Evolutionary conservation across 2,888 invertebrate genomes (phyloP).

Genomic region (Teleiodes luculella): DNA sequence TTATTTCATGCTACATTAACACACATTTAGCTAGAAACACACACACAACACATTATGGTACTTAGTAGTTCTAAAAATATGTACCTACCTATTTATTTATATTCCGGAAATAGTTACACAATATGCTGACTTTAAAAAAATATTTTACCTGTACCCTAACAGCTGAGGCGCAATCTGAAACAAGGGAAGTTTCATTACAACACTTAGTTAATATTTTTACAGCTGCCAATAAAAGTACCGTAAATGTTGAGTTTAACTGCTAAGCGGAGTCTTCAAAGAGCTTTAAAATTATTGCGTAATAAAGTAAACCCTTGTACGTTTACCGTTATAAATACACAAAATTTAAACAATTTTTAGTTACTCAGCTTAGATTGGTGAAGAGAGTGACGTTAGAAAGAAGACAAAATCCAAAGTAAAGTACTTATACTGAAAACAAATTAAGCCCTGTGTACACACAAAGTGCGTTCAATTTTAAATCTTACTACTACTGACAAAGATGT

Average conservation of each 20-base stretch:
- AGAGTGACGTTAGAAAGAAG: neutral
- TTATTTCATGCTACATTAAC: too few species aligned
- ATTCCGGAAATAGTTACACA: too few species aligned
- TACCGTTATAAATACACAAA: conserved; percentile 5
- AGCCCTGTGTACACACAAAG: too few species aligned
- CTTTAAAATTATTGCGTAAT: conserved; percentile 27
- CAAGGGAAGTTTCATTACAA: conserved; percentile 1
- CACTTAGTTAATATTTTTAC: conserved; percentile 5
- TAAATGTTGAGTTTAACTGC: conserved; percentile 20
- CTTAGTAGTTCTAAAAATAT: too few species aligned
- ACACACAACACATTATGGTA: too few species aligned
- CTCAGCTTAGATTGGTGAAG: conserved; percentile 2
- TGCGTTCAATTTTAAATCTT: too few species aligned
- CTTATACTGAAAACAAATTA: too few species aligned
- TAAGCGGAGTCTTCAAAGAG: conserved; percentile 31
- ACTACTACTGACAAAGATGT: too few species aligned
- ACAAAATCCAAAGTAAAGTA: too few species aligned
- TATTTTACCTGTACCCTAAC: neutral
- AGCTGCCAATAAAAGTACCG: conserved; percentile 15
- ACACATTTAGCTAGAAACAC: too few species aligned
- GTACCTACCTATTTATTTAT: too few species aligned
- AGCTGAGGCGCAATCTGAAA: conserved; percentile 2
- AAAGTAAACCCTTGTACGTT: conserved; percentile 11
- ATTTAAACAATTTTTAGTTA: conserved; percentile 7
- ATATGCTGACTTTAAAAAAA: too few species aligned